Base-by-base conservation (phyloP, 2,113 vertebrate genomes). In the Canis aureus region DNA sequence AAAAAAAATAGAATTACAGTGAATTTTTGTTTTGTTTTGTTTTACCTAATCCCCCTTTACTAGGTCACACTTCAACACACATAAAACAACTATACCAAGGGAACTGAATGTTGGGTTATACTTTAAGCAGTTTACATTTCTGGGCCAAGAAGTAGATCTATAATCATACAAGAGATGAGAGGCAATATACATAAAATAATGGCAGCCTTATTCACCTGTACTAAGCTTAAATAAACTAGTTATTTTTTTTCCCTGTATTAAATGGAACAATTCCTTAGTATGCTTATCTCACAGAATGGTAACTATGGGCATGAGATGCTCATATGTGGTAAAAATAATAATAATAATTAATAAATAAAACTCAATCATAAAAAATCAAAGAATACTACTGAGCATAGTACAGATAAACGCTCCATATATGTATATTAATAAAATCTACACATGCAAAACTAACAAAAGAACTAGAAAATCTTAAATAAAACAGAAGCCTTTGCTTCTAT, bases 391-490 rank as follows among this genome's bases (percentile, higher is more conserved):
- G 17, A 91, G 43, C 32, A 79, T 51, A 53, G 53, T 73, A 38
- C 8, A 20, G 20, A 38, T 88, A 29, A 96, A 69, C 20, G 57
- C 51, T 84, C 4, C 29, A 89, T 22, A 23, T 51, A 80, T 5
- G 80, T 49, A 53, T 43, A 95, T 78, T 60, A 93, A 81, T 17
- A 53, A 69, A 59, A 8, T 88, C 66, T 78, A 94, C 23, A 92
- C 12, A 85, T 4, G 29, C 12, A 53, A 96, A 95, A 82, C 62
- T 43, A 85, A 12, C 57, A 92, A 29, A 84, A 97, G 15, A 32
- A 79, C 43, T 71, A 81, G 22, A 83, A 82, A 90, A 35, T 94
- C 25, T 84, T 66, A 89, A 90, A 22, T 84, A 59, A 97, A 94
- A 81, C 8, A 97, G 49, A 80, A 79, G 53, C 19, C 91, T 43